Base-by-base conservation (phyloP, 1,140 invertebrate genomes). In the Hypothenemus hampei region DNA sequence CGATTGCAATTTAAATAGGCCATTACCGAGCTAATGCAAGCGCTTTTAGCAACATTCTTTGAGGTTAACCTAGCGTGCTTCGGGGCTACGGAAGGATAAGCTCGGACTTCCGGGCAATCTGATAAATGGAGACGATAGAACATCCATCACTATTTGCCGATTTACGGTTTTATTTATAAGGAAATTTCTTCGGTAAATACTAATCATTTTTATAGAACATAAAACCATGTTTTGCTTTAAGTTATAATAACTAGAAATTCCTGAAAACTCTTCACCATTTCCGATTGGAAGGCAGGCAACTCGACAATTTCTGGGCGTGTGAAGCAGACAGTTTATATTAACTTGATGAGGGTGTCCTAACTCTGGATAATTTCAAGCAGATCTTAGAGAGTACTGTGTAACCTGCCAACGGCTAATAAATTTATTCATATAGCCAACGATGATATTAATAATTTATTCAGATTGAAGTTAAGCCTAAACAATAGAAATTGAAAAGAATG, bases 21-120 rank as follows among this genome's bases (percentile, higher is more conserved):
- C 45, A 21, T 47, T 47, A 47, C 13, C 23, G 18, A 31, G n/a
- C 26, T 35, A 47, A 33, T 47, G 26, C 18, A 47, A 47, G 24
- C 45, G 45, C 45, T 47, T 47, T 47, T 47, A 47, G 45, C 45
- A 47, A 47, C 45, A 47, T 47, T 47, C 45, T 47, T 47, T 35
- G 45, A 35, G 45, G 45, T 13, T 19, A 47, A 35, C 31, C 18
- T 47, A 47, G 45, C 45, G 45, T 47, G 45, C 29, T 47, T 26
- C 45, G 45, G 45, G 29, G n/a, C 31, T 35, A 18, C 13, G 45
- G 24, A 47, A 47, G 45, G 45, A 47, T 47, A 47, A 47, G 45
- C 45, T 47, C 45, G 29, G 29, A 47, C 45, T 47, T 47, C 45
- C 45, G 45, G 15, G 7, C 45, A 47, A 47, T 33, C 45, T 47